Evolutionary conservation across 2,888 invertebrate species (phyloP).

Genomic region (Pollenia amentaria): DNA sequence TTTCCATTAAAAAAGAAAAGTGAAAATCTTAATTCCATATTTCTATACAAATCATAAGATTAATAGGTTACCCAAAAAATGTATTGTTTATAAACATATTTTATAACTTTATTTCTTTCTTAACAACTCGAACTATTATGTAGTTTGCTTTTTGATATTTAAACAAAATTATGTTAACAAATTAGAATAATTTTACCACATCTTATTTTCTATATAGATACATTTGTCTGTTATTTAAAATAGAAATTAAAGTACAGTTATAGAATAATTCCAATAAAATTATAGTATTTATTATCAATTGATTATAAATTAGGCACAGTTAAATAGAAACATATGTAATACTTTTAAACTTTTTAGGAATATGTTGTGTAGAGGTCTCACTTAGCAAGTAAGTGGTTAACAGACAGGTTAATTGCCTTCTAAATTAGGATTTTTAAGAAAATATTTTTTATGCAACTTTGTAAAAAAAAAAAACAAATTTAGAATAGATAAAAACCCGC

Average conservation of each 20-base stretch:
- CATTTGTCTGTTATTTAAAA: conserved; percentile 3
- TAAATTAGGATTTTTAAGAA: conserved; percentile 17
- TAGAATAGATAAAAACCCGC: background rate
- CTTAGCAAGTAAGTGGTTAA: conserved; percentile 35
- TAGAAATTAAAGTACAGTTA: background rate
- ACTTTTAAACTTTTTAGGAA: conserved; percentile 26
- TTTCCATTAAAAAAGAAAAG: too few relatives aligned
- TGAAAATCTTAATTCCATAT: too few relatives aligned
- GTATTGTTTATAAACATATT: too few relatives aligned
- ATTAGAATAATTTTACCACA: conserved; percentile 1
- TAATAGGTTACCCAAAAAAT: too few relatives aligned
- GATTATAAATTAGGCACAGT: conserved; percentile 56
- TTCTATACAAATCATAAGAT: too few relatives aligned
- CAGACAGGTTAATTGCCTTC: background rate
- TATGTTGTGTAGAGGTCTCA: conserved; percentile 40
- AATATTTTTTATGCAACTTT: background rate
- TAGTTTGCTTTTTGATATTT: background rate
- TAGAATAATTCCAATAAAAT: background rate
- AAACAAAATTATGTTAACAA: background rate
- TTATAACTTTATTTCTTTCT: too few relatives aligned
- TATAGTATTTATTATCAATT: background rate
- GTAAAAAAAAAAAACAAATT: too few relatives aligned
- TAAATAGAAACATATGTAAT: conserved; percentile 61
- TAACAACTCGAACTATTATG: too few relatives aligned
- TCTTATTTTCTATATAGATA: background rate